A percentile compares a stretch with the other conserved stretches of the same genome.
Conservation (phyloP, 2,797 vertebrate genomes). For the Cyprinella venusta region DNA sequence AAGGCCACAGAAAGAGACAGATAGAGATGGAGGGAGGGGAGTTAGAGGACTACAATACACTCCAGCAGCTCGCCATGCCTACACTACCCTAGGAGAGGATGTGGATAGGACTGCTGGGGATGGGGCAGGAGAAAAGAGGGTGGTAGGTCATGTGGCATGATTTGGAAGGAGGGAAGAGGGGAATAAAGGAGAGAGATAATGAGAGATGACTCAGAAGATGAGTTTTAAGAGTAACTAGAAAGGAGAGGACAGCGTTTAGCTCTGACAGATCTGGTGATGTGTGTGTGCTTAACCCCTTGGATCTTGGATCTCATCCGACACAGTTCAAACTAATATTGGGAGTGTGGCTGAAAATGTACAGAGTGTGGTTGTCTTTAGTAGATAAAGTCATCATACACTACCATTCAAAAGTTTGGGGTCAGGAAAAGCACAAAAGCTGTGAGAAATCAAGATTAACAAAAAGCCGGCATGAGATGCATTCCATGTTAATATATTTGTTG, state of each 20-base stretch:
- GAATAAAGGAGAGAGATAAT: slow-evolving; percentile 1
- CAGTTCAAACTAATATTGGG: neutral
- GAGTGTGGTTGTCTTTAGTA: neutral
- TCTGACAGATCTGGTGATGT: slow-evolving; percentile 34
- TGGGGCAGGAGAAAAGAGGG: slow-evolving; percentile 11
- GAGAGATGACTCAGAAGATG: slow-evolving; percentile 32
- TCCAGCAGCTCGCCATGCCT: slow-evolving; percentile 32
- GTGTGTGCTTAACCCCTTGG: slow-evolving; percentile 19
- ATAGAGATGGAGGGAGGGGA: slow-evolving; percentile 32
- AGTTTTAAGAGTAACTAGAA: neutral
- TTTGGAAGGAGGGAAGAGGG: slow-evolving; percentile 5
- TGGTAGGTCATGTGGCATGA: slow-evolving; percentile 23
- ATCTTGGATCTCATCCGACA: neutral
- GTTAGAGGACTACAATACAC: slow-evolving; percentile 50
- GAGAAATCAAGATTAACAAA: neutral
- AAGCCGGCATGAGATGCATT: neutral
- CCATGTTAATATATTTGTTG: neutral
- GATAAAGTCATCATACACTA: neutral
- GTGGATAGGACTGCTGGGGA: neutral
- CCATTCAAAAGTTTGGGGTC: neutral
- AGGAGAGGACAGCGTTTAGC: slow-evolving; percentile 8
- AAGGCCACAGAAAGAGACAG: slow-evolving; percentile 68
- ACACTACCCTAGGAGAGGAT: slow-evolving; percentile 8
- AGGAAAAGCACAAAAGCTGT: no score
- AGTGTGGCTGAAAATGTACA: neutral